These are phyloP conservation scores for Vanacampus margaritifer DNA, from an alignment of 2,113 vertebrate species.

Conservation along the genomic window DNA sequence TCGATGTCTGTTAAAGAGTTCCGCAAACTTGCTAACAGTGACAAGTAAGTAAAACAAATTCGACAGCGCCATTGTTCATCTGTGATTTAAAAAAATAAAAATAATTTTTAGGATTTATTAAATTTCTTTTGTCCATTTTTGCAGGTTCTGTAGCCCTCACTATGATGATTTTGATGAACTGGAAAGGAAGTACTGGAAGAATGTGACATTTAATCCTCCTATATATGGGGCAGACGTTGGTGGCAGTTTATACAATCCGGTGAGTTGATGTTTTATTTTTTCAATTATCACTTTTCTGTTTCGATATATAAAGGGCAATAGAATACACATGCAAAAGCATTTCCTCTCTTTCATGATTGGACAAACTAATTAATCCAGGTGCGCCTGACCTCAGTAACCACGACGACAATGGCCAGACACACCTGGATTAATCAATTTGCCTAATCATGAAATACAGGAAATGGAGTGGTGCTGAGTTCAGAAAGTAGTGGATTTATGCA, in stretches of 20 bases:
- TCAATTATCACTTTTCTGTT: neutral
- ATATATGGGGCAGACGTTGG: constrained; percentile 96
- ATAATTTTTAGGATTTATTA: too few relatives aligned
- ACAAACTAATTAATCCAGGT: too few relatives aligned
- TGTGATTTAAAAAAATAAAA: neutral
- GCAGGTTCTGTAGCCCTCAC: constrained; percentile 89
- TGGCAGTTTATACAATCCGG: constrained; percentile 88
- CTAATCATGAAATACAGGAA: too few relatives aligned
- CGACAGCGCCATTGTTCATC: neutral
- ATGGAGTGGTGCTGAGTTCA: too few relatives aligned
- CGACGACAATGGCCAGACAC: too few relatives aligned
- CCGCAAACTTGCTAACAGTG: constrained; percentile 87
- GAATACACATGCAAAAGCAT: too few relatives aligned
- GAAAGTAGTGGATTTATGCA: too few relatives aligned
- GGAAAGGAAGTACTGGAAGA: constrained; percentile 98
- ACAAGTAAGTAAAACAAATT: constrained; percentile 78
- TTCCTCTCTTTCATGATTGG: too few relatives aligned
- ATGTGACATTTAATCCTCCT: constrained; percentile 93
- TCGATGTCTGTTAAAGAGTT: constrained; percentile 92
- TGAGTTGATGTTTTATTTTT: constrained; percentile 55
- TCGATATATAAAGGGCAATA: neutral
- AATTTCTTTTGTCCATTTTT: constrained; percentile 3
- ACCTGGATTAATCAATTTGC: too few relatives aligned
- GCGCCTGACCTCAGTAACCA: too few relatives aligned
- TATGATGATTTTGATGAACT: constrained; percentile 95